Evolutionary conservation across 2,113 vertebrate species (phyloP), one percentile per base, ranked within the genome.

Genomic region (Chloroceryle aenea): DNA sequence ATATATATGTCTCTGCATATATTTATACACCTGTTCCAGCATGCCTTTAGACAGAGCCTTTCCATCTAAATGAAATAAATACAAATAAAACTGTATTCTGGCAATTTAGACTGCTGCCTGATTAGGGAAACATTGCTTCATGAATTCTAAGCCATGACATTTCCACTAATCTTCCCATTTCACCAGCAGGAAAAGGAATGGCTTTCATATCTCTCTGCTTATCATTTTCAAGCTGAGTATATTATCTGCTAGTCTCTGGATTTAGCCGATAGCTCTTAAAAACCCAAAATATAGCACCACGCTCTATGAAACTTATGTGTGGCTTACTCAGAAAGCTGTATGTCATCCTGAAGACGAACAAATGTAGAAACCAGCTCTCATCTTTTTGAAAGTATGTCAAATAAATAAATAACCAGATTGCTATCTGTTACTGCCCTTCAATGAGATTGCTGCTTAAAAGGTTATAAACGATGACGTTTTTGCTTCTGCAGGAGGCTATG

Each of bases 81-180:
- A 68, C 23, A 71, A 93, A 87, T 72, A 92, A 30, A 50, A 68
- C 66, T 47, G 22, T 48, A 66, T 66, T 75, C 69, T 45, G 29
- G 77, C 66, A 90, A 95, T 94, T 94, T 94, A 91, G 66, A 72
- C 73, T 64, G 83, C 85, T 48, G 58, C 69, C 45, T 96, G 92
- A 94, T 94, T 89, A 94, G 36, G 58, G 40, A 90, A 94, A 92
- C 40, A 40, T 56, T 78, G 77, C 89, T 90, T 83, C 90, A 79
- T 66, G 77, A 94, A 94, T 95, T 87, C 78, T 82, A 69, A 93
- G 93, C 77, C 61, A 83, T 95, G 85, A 94, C 90, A 95, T 95
- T 96, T 95, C 29, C 86, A 93, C 89, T 95, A 85, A 96, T 96
- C 94, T 94, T 94, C 52, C 77, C 61, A 88, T 97, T 96, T 95